Evolutionary conservation across 2,113 vertebrate genomes (phyloP).

Genomic region (Microtus montanus): DNA sequence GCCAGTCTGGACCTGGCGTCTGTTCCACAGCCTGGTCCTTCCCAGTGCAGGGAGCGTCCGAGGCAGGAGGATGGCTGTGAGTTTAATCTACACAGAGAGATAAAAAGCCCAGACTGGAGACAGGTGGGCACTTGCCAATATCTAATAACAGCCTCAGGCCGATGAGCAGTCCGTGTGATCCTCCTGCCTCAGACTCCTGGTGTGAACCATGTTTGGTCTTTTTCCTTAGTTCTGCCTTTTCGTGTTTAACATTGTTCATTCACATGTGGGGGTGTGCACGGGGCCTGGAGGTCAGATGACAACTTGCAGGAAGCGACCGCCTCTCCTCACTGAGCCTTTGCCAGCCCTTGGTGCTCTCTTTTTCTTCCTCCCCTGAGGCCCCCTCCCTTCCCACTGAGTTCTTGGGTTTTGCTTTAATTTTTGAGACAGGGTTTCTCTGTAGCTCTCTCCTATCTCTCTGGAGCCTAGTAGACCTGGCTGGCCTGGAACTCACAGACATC

Average conservation of each 20-base stretch:
- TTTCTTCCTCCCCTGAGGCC: background rate
- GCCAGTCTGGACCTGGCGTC: background rate
- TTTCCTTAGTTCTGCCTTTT: background rate
- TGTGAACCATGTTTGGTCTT: background rate
- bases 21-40: background rate
- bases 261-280: no score
- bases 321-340: background rate
- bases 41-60: background rate
- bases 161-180: rapidly evolving
- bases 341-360: background rate
- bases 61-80: background rate
- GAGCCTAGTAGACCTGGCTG: no score
- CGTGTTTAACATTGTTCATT: background rate
- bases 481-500: no score
- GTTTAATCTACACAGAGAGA: background rate
- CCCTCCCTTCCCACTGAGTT: background rate
- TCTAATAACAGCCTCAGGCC: no score
- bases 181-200: background rate
- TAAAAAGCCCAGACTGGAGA: background rate
- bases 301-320: background rate
- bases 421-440: no score
- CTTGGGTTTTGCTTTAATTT: background rate
- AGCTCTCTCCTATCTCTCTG: no score
- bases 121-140: no score
- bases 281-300: no score